Base-by-base conservation (phyloP, 2,888 invertebrate genomes). In the Spicauda simplicius region DNA sequence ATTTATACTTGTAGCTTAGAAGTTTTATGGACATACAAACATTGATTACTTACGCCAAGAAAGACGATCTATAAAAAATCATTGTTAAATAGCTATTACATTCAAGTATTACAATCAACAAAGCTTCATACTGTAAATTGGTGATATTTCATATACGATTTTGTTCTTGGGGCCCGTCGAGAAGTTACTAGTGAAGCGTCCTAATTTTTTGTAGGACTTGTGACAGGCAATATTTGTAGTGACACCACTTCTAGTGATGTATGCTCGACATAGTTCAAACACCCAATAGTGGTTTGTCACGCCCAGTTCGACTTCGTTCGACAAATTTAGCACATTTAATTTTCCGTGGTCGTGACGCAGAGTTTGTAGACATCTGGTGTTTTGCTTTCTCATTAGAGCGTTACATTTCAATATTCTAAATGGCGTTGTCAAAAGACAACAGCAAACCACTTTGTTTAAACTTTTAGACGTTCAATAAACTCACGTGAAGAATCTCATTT, bases 351-450 rank as follows among this genome's bases (percentile, higher is more conserved):
- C 78, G 80, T 81, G 80, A 88, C 82, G 80, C 64, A 53, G 80
- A 80, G 87, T 87, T 90, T 87, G 83, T 77, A 86, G 87, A 86
- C 88, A 83, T 82, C 82, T 80, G 82, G 74, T 79, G 80, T 82
- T 88, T 89, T 86, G 84, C 87, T 85, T 83, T 85, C 81, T 85
- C 87, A 87, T 91, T 91, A 91, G 90, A 89, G 83, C 87, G 86
- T 88, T 85, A 88, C 85, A 85, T 83, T 88, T 89, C 77, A 83
- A 80, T 81, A 72, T 77, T 66, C 65, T 66, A 59, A 55, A 45
- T 66, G 54, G 54, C 41, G 53, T 56, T 14, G 45, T 53, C 7
- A 25, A 59, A n/a, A 25, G 20, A 52, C 30, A 57, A 1, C 45
- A 45, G 11, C 45, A n/a, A n/a, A 45, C n/a, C n/a, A 7, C 37